Conservation (phyloP, 2,888 invertebrate species). For the Marasmarcha lunaedactyla region DNA sequence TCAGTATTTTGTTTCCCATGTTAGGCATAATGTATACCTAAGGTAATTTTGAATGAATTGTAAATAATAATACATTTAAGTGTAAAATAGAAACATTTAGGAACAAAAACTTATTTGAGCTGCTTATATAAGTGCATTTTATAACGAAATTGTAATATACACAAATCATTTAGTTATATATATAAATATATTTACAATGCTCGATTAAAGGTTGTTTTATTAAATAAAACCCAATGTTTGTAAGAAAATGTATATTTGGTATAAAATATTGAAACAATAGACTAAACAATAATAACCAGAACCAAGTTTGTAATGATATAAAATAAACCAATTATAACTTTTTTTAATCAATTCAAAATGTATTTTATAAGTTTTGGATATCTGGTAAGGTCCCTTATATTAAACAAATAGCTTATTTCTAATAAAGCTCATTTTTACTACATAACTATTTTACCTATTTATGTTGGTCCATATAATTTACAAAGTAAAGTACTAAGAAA, state of each 20-base stretch:
- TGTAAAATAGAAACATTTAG: too few species aligned
- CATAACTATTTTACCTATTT: conserved; percentile 22
- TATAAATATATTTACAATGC: conserved; percentile 43
- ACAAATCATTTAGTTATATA: too few species aligned
- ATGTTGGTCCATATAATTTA: conserved; percentile 21
- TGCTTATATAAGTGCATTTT: neutral
- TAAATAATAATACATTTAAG: too few species aligned
- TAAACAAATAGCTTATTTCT: conserved; percentile 19
- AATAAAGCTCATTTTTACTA: conserved; percentile 46
- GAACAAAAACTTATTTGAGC: too few species aligned
- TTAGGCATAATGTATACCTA: too few species aligned
- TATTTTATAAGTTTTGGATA: neutral
- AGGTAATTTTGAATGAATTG: too few species aligned
- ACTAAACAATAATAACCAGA: neutral
- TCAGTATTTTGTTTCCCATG: too few species aligned
- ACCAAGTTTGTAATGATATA: neutral
- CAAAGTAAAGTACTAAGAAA: too few species aligned
- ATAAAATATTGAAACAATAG: conserved; percentile 31
- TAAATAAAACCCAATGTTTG: conserved; percentile 17
- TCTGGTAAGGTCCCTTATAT: neutral
- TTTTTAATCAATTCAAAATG: neutral
- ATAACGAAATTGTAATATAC: conserved; percentile 10
- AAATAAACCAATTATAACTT: conserved; percentile 3
- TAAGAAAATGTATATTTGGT: conserved; percentile 57
- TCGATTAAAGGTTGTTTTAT: conserved; percentile 24